These are phyloP conservation scores for Colossoma macropomum DNA, from an alignment of 2,113 vertebrate species.

Conservation along the genomic window DNA sequence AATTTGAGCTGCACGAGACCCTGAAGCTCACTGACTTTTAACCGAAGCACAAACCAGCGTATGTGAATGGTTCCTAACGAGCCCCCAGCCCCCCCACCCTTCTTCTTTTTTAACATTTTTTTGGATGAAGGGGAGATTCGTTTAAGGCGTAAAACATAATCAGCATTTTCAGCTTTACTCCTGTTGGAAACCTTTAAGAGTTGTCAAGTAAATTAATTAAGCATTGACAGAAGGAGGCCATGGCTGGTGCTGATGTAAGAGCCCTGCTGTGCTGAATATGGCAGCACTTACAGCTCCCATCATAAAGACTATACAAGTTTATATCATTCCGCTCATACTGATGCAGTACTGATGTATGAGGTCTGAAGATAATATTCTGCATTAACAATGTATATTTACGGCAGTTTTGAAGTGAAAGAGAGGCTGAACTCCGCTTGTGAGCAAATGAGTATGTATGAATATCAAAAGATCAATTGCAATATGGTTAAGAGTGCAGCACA, in stretches of 20 bases:
- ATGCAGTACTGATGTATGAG: slow-evolving; percentile 26
- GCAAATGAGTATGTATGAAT: too few species aligned
- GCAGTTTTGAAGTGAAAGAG: neutral
- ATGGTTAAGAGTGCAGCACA: too few species aligned
- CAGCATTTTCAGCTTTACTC: slow-evolving; percentile 48
- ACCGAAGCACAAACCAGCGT: slow-evolving; percentile 32
- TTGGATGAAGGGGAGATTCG: neutral
- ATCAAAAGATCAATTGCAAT: too few species aligned
- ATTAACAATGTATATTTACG: neutral
- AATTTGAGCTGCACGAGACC: slow-evolving; percentile 65
- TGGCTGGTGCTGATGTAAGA: slow-evolving; percentile 50
- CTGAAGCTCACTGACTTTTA: slow-evolving; percentile 59
- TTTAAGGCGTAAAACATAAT: slow-evolving; percentile 36
- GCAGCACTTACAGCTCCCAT: slow-evolving; percentile 31
- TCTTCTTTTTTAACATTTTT: neutral
- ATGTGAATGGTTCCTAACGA: slow-evolving; percentile 42
- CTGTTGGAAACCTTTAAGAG: slow-evolving; percentile 50
- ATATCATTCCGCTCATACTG: slow-evolving; percentile 29
- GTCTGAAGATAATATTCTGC: neutral
- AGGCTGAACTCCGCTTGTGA: neutral
- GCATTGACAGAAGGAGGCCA: slow-evolving; percentile 58
- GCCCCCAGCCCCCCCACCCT: neutral
- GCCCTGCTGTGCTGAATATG: slow-evolving; percentile 40
- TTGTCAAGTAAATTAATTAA: slow-evolving; percentile 65
- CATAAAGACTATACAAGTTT: slow-evolving; percentile 39